Evolutionary conservation across 2,888 invertebrate genomes (phyloP).

Genomic region (Acanthosepion lycidas): DNA sequence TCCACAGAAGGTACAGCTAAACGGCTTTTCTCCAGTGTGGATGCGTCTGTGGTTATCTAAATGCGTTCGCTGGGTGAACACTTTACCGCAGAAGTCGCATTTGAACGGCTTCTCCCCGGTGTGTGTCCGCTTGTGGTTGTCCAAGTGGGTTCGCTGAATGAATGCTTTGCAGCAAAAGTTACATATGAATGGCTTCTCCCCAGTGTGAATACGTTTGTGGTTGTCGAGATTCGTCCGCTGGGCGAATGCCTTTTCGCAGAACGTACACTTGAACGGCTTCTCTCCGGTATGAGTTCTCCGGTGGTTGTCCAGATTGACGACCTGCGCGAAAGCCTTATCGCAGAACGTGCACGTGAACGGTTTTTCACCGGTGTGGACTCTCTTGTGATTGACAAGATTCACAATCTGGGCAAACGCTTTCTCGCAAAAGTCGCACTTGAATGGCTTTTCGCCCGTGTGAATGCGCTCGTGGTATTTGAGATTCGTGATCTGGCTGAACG

Average conservation of each 20-base stretch:
- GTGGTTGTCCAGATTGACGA: conserved; percentile 39
- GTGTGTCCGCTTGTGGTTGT: conserved; percentile 44
- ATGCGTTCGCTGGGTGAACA: conserved; percentile 23
- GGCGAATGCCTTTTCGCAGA: conserved; percentile 36
- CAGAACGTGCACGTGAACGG: conserved; percentile 37
- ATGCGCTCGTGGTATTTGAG: conserved; percentile 43
- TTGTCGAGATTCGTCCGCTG: conserved; percentile 43
- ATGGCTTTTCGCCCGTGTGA: background rate
- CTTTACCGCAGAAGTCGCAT: conserved; percentile 13
- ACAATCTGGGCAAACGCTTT: conserved; percentile 41
- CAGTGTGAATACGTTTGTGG: conserved; percentile 39
- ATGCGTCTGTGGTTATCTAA: conserved; percentile 12
- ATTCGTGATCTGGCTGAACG: conserved; percentile 42
- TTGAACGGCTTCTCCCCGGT: conserved; percentile 40
- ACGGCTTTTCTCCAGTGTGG: conserved; percentile 12
- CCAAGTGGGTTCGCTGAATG: conserved; percentile 24
- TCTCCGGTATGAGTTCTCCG: conserved; percentile 35
- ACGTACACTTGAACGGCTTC: conserved; percentile 14
- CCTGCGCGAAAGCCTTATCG: conserved; percentile 42
- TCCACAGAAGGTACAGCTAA: conserved; percentile 35
- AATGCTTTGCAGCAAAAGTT: conserved; percentile 36
- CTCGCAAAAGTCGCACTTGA: conserved; percentile 39
- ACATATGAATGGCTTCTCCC: conserved; percentile 37
- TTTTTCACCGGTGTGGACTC: conserved; percentile 40
- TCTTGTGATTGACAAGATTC: conserved; percentile 24